These are phyloP conservation scores for Euphonia xanthogaster DNA, from an alignment of 2,797 vertebrate species.

Conservation along the genomic window DNA sequence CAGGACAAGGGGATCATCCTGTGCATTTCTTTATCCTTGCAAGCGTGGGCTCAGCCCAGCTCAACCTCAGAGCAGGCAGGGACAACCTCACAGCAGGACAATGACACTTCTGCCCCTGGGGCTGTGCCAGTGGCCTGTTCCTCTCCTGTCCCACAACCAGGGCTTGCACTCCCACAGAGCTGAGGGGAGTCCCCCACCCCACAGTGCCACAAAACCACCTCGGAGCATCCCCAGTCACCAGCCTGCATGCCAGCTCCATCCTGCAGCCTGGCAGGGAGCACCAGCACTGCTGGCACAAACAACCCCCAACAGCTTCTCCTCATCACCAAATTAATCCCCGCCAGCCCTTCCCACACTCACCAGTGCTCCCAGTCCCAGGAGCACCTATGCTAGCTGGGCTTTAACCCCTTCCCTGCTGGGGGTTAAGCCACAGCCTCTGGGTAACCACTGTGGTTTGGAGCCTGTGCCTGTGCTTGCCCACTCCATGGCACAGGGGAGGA, in stretches of 20 bases:
- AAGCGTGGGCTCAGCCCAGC: neutral
- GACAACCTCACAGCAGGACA: neutral
- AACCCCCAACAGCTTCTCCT: neutral
- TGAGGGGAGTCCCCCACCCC: neutral
- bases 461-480: neutral
- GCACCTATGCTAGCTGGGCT: neutral
- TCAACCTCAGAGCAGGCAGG: neutral
- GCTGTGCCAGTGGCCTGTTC: neutral
- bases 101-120: neutral
- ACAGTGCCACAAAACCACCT: neutral
- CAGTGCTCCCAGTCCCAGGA: neutral
- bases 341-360: neutral
- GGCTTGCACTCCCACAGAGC: neutral
- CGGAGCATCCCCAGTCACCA: neutral
- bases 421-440: neutral
- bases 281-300: rapidly evolving
- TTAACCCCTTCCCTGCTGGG: neutral
- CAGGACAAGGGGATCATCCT: rapidly evolving
- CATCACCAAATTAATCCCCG: neutral
- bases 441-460: rapidly evolving
- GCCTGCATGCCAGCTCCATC: neutral
- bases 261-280: neutral
- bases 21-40: neutral
- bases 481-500: neutral
- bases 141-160: neutral